Evolutionary conservation across 2,888 invertebrate species (phyloP).

Genomic region (Rhimphoctona megacephalus): DNA sequence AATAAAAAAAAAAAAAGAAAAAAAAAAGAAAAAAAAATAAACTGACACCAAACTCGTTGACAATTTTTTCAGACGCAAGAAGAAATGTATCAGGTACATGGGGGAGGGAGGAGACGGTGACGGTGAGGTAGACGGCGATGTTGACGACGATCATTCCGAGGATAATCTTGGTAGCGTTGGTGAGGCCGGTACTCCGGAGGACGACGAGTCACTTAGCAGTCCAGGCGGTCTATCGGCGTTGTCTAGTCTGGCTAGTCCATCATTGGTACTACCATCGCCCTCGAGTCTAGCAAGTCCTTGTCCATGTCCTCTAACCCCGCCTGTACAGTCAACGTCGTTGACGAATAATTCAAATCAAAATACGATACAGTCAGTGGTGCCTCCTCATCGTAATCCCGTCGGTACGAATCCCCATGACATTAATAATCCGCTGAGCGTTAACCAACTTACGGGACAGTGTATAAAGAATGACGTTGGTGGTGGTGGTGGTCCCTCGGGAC

Average conservation of each 20-base stretch:
- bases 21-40: neutral
- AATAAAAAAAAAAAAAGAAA: neutral
- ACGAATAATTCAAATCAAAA: slow-evolving; percentile 80
- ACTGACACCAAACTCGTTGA: slow-evolving; percentile 16
- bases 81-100: slow-evolving; percentile 98
- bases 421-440: slow-evolving; percentile 96
- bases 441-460: slow-evolving; percentile 93
- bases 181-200: slow-evolving; percentile 89
- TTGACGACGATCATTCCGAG: slow-evolving; percentile 88
- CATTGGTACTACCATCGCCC: slow-evolving; percentile 92
- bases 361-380: slow-evolving; percentile 82
- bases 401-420: slow-evolving; percentile 96
- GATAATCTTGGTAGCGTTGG: slow-evolving; percentile 92
- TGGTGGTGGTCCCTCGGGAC: slow-evolving; percentile 79
- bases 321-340: slow-evolving; percentile 81
- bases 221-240: slow-evolving; percentile 89
- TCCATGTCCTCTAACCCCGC: slow-evolving; percentile 86
- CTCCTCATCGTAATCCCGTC: slow-evolving; percentile 91
- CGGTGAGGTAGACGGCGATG: slow-evolving; percentile 88
- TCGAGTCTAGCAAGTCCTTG: slow-evolving; percentile 88
- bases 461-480: slow-evolving; percentile 83
- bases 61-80: slow-evolving; percentile 93
- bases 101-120: slow-evolving; percentile 91
- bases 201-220: slow-evolving; percentile 85
- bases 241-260: slow-evolving; percentile 90